Percentiles rank a stretch among this genome's conserved stretches.
These are phyloP conservation scores for Heterotis niloticus DNA, from an alignment of 2,113 vertebrate genomes.

Conservation along the genomic window DNA sequence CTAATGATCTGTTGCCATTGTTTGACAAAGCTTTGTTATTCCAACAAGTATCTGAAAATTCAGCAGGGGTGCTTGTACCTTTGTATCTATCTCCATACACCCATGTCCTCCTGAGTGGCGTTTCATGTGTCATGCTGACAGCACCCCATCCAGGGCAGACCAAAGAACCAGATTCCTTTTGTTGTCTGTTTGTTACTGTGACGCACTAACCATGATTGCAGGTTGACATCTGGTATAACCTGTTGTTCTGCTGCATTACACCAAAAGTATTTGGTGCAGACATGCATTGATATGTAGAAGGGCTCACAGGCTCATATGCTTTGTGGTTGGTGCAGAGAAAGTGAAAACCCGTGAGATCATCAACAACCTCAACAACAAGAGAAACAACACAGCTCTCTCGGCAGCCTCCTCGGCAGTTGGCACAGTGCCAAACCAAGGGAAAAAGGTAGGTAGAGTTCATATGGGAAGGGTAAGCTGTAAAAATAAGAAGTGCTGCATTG, in stretches of 20 bases:
- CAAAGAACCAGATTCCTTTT: background rate
- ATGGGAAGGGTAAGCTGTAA: too few relatives aligned
- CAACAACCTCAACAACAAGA: constrained; percentile 79
- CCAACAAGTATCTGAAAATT: too few relatives aligned
- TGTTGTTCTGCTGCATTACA: background rate
- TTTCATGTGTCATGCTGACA: too few relatives aligned
- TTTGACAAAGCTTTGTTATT: too few relatives aligned
- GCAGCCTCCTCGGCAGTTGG: constrained; percentile 54
- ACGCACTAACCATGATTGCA: background rate
- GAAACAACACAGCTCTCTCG: constrained; percentile 55
- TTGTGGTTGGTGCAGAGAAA: constrained; percentile 60
- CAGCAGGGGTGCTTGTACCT: too few relatives aligned
- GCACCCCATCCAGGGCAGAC: background rate
- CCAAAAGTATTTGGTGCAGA: background rate
- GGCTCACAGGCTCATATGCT: background rate
- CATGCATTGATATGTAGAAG: background rate
- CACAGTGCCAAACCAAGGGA: constrained; percentile 51
- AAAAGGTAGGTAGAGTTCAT: constrained; percentile 61
- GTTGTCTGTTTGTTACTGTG: background rate
- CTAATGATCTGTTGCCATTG: too few relatives aligned
- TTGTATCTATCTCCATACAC: too few relatives aligned
- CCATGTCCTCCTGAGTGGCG: too few relatives aligned
- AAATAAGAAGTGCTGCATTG: background rate
- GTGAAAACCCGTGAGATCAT: constrained; percentile 73
- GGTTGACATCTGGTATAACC: constrained; percentile 2